Conservation (phyloP, 2,888 invertebrate genomes). For the Alloplasta piceator region DNA sequence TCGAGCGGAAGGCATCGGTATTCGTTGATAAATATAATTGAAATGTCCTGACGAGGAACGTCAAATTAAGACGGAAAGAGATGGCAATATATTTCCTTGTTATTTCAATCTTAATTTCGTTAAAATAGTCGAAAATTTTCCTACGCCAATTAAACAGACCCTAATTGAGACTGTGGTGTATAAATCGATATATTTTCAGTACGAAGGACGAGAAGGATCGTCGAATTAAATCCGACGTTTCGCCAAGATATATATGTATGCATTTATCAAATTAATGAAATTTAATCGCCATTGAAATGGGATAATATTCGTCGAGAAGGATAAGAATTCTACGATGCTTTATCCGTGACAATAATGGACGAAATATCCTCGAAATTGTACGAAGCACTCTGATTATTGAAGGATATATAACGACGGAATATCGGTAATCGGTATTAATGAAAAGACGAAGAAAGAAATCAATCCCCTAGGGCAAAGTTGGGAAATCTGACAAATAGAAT, state of each 20-base stretch:
- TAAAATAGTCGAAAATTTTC: background rate
- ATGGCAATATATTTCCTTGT: background rate
- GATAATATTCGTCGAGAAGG: constrained; percentile 13
- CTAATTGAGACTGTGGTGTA: background rate
- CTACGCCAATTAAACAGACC: constrained; percentile 14
- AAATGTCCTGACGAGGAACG: constrained; percentile 10
- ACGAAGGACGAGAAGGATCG: constrained; percentile 5
- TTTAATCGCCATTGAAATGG: constrained; percentile 11
- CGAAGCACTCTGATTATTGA: too few relatives aligned
- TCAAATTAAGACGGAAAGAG: background rate
- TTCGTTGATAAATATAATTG: constrained; percentile 46
- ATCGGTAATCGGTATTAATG: constrained; percentile 28
- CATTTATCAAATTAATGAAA: constrained; percentile 50
- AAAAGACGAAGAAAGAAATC: background rate
- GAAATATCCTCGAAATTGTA: constrained; percentile 12
- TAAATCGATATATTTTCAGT: background rate
- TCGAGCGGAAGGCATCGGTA: constrained; percentile 11
- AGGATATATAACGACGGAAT: background rate
- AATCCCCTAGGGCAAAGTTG: too few relatives aligned
- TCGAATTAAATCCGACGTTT: constrained; percentile 41
- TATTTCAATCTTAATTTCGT: constrained; percentile 21
- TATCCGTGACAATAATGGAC: background rate
- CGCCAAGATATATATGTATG: constrained; percentile 1
- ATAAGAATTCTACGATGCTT: background rate
- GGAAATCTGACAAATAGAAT: background rate